Evolutionary conservation across 2,113 vertebrate species (phyloP).

Genomic region (Neodon shergylaensis): DNA sequence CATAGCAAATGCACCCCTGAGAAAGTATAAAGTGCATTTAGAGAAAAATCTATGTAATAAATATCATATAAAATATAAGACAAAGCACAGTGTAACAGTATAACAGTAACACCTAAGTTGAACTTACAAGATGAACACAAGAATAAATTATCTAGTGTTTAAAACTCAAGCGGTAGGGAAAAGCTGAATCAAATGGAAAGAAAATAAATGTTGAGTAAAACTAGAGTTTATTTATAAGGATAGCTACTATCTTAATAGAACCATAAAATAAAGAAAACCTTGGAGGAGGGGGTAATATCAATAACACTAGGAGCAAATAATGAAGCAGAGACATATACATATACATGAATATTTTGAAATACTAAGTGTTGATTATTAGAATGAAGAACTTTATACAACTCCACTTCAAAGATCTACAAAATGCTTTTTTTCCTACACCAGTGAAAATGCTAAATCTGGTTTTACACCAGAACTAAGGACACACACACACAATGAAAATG

Average conservation of each 20-base stretch:
- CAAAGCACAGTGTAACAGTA: neutral
- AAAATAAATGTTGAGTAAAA: conserved; percentile 42
- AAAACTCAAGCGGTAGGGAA: neutral
- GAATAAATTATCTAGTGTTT: conserved; percentile 1
- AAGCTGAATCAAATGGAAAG: neutral
- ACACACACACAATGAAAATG: neutral
- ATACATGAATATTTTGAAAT: neutral
- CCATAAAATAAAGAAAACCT: neutral
- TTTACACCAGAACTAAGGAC: neutral
- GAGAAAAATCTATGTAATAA: conserved; percentile 10
- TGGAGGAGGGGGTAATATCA: neutral
- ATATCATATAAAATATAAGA: neutral
- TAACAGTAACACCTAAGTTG: neutral
- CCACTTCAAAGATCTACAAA: neutral
- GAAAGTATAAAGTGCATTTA: neutral
- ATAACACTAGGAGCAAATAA: neutral
- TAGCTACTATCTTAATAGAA: neutral
- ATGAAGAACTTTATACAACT: neutral
- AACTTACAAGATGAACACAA: neutral
- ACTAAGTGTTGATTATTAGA: neutral
- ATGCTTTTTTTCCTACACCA: neutral
- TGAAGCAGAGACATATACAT: neutral
- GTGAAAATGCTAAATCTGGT: neutral
- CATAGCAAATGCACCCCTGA: neutral
- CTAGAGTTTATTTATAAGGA: neutral